Evolutionary conservation across 2,113 vertebrate species (phyloP).

Genomic region (Burhinus bistriatus): DNA sequence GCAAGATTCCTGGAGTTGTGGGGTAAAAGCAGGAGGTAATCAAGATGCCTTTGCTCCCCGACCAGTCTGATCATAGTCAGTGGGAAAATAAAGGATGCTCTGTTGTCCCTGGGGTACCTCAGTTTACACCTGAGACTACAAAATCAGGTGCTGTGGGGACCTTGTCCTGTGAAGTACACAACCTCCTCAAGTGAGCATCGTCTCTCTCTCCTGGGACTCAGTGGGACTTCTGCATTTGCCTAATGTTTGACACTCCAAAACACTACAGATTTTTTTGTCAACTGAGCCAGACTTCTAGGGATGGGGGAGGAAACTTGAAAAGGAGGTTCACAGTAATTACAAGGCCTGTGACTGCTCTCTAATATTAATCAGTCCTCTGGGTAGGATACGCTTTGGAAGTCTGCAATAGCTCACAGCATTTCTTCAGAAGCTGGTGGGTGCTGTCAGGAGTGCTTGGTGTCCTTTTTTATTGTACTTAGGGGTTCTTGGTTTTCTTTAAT

Average conservation of each 20-base stretch:
- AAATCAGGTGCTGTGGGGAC: neutral
- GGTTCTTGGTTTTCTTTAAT: neutral
- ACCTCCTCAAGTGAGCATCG: neutral
- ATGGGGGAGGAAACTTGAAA: neutral
- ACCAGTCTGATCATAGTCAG: fast-evolving
- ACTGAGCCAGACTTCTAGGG: fast-evolving
- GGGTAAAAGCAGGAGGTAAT: neutral
- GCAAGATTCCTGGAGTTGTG: neutral
- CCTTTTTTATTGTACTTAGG: neutral
- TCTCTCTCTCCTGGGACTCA: neutral
- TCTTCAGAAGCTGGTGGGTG: neutral
- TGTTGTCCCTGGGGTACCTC: neutral
- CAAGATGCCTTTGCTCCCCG: neutral
- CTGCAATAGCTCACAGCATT: neutral
- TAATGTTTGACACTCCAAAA: neutral
- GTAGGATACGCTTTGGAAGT: neutral
- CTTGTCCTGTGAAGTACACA: neutral
- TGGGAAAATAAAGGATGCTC: neutral
- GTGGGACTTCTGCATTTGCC: neutral
- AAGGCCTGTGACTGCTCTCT: neutral
- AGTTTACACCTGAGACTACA: neutral
- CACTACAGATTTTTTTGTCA: neutral
- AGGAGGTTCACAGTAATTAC: neutral
- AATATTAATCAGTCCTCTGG: neutral
- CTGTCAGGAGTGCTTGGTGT: neutral